Base-by-base conservation (phyloP, 2,113 vertebrate genomes). In the Propithecus coquereli region DNA sequence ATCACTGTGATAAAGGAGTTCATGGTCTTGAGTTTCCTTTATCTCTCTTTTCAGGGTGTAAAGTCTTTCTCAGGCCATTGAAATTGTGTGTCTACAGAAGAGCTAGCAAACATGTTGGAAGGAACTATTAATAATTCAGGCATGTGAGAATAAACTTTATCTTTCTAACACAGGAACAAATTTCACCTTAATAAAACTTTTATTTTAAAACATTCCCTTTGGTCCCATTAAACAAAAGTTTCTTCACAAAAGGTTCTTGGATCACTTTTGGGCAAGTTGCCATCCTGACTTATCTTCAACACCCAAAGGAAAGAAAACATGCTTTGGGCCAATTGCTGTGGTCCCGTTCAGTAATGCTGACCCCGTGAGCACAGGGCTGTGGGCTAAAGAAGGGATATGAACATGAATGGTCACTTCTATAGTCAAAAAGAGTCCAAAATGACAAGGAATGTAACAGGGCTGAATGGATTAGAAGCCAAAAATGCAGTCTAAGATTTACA, bases 21-120 rank as follows among this genome's bases (percentile, higher is more conserved):
- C 87, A 65, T 4, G 93, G 89, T 94, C 83, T 97, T 87, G 70
- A 94, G 74, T 97, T 98, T 96, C 96, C 91, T 98, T 97, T 96
- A 90, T 98, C 97, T 90, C n/a, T 87, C 89, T 85, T 89, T 92
- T 66, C 91, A 85, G 84, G 73, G 96, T 94, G 85, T 87, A 70
- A 97, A 77, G 92, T 95, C 94, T 30, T 97, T 97, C 86, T 89
- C 90, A 77, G 94, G 89, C 71, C 93, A 91, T 73, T 94, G 86
- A 96, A 92, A 84, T 25, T 12, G 40, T 59, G 85, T 95, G 87
- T 92, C 79, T 80, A 37, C 59, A 89, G 93, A 52, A 85, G 79
- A 90, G 57, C 14, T 23, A 95, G 93, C 50, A 63, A 96, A 76
- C 54, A 65, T 40, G 57, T 81, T 86, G 93, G 93, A 73, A 96